Percentiles rank a stretch among this genome's conserved stretches.
These are phyloP conservation scores for Ectropis grisescens DNA, from an alignment of 1,140 invertebrate species.

Conservation along the genomic window DNA sequence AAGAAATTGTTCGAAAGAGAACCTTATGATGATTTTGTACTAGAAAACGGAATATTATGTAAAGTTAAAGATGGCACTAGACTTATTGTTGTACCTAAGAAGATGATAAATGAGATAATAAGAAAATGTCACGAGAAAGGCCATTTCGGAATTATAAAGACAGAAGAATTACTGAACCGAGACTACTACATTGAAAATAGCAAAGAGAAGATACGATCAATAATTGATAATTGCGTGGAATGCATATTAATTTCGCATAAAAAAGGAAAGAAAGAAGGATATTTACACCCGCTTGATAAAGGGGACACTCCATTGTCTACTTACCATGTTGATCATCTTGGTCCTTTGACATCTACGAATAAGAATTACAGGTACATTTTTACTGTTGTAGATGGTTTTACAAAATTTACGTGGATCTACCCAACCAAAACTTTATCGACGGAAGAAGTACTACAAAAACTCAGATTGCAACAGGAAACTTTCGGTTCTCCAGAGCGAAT, in stretches of 20 bases:
- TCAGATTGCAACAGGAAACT: slow-evolving; percentile 19
- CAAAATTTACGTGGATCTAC: slow-evolving; percentile 31
- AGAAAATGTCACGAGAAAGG: slow-evolving; percentile 30
- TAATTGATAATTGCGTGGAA: slow-evolving; percentile 31
- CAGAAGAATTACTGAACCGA: slow-evolving; percentile 30
- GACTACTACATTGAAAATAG: slow-evolving; percentile 46
- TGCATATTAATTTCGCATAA: slow-evolving; percentile 30
- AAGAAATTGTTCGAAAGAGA: slow-evolving; percentile 17
- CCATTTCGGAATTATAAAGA: slow-evolving; percentile 47
- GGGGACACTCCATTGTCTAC: slow-evolving; percentile 23
- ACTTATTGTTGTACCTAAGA: slow-evolving; percentile 27
- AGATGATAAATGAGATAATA: slow-evolving; percentile 28
- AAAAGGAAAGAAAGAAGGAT: slow-evolving; percentile 49
- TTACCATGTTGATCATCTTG: slow-evolving; percentile 20
- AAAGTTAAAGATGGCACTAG: slow-evolving; percentile 19
- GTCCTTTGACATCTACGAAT: slow-evolving; percentile 14
- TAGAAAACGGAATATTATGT: slow-evolving; percentile 22
- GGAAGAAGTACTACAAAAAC: slow-evolving; percentile 20
- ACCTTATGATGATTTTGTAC: slow-evolving; percentile 16
- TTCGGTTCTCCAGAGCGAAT: slow-evolving; percentile 40
- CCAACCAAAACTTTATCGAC: slow-evolving; percentile 20
- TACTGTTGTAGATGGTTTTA: slow-evolving; percentile 26
- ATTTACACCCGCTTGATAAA: slow-evolving; percentile 28
- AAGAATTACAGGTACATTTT: slow-evolving; percentile 33
- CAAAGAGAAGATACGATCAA: slow-evolving; percentile 26